Percentiles rank a stretch among this genome's conserved stretches.
phyloP scores from a whole-genome alignment of 2,113 vertebrate species.

The Syrmaticus mikado region DNA sequence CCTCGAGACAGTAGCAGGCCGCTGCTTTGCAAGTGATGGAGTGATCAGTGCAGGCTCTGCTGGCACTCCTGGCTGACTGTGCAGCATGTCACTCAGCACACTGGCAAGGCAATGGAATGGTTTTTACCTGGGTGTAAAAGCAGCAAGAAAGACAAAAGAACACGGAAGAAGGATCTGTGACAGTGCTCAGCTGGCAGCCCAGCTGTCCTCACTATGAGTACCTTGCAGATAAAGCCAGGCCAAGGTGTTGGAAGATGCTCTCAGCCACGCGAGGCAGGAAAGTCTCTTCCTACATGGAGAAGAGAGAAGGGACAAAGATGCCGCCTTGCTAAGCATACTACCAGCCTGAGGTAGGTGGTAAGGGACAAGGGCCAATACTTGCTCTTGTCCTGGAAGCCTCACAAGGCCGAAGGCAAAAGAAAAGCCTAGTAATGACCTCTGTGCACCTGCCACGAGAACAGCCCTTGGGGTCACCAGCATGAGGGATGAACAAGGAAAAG shows the following conservation, averaged over 20 bases:
- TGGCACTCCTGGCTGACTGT: not conserved
- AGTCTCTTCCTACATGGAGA: not conserved
- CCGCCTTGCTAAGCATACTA: not conserved
- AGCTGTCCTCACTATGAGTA: not conserved
- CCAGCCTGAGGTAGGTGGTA: not conserved
- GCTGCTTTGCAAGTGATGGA: not conserved
- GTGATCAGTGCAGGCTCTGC: not conserved
- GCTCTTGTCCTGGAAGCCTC: not conserved
- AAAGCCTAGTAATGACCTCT: not conserved
- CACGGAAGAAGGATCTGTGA: not conserved
- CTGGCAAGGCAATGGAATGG: accelerated
- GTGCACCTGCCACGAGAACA: accelerated
- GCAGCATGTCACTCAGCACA: not conserved
- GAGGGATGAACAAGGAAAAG: not conserved
- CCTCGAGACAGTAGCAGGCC: not conserved
- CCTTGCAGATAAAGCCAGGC: not conserved
- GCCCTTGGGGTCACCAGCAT: not conserved
- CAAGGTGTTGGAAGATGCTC: not conserved
- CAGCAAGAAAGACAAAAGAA: not conserved
- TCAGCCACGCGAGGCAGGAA: not conserved
- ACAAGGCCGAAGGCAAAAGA: not conserved
- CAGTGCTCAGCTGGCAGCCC: not conserved
- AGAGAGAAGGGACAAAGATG: not conserved
- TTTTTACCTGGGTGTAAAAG: not conserved
- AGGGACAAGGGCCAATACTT: not conserved